Evolutionary conservation across 2,888 invertebrate species (phyloP), one percentile per base, ranked within the genome.

Genomic region (Cheilosia impressa): DNA sequence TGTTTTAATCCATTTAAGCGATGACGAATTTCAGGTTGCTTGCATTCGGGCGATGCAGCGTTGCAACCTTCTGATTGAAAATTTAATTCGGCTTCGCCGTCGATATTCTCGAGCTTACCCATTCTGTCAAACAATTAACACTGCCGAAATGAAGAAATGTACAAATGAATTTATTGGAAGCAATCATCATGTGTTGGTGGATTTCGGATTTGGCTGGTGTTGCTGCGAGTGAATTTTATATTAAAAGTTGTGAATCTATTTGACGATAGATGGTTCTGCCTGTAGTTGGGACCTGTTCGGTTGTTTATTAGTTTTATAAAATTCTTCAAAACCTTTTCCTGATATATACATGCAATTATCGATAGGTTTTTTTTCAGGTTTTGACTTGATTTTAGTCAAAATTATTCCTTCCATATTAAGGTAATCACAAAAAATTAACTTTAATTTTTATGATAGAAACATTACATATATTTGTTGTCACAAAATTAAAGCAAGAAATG

Each of bases 81-180:
- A 85, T 50, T 85, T 77, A 47, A 52, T 65, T 85, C 85, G 71
- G 77, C 84, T 79, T 75, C 87, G 60, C 79, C 73, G 38, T 87
- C 88, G 60, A 87, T 79, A 53, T 78, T 87, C 57, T 88, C 88
- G 45, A 88, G 79, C 76, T 89, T 89, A 43, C 89, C 89, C 89
- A 89, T 89, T 88, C 85, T 88, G 57, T 76, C 80, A 87, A 79
- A 83, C 72, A 68, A 76, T 87, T 72, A 84, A 83, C 81, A 88
- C 88, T 84, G 82, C 45, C 75, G 65, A 76, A 84, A 84, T 34
- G 75, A 71, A 73, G 31, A 75, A 69, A 71, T 38, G 38, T 66
- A 34, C 47, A 41, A 71, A 52, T 84, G 75, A 75, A 79, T 76
- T 69, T 75, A 71, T 72, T 72, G 65, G 68, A 72, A 76, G 62